A percentile compares a stretch with the other conserved stretches of the same genome.
Conservation (phyloP, 2,797 vertebrate species). For the Propithecus deckenii region DNA sequence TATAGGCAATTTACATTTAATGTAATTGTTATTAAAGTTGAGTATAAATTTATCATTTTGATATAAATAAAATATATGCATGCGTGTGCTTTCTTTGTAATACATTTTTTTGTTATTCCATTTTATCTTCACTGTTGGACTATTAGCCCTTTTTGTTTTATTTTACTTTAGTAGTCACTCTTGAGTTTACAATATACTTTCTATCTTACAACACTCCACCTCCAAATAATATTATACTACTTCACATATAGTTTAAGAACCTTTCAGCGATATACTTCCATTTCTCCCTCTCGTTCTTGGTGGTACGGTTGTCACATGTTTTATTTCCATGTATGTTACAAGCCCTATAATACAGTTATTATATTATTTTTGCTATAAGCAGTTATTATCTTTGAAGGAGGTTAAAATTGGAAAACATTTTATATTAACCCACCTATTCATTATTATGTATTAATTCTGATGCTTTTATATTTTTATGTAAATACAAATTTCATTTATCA, state of each 20-base stretch:
- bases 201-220: background rate
- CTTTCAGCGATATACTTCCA: background rate
- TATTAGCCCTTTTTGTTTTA: background rate
- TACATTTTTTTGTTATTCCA: background rate
- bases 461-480: background rate
- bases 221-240: background rate
- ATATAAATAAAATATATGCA: no score
- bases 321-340: background rate
- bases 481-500: no score
- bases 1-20: background rate
- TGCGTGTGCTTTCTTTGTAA: background rate
- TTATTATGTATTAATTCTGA: background rate
- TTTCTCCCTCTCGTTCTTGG: background rate
- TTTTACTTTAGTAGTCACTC: background rate
- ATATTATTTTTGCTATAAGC: background rate
- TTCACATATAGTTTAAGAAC: background rate
- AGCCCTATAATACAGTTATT: background rate
- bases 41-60: background rate
- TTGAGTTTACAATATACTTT: background rate
- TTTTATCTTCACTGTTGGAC: background rate
- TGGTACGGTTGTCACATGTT: accelerated
- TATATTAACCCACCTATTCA: background rate
- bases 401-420: background rate
- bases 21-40: background rate
- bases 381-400: background rate